These are phyloP conservation scores for Drosophila pseudoobscura DNA, from an alignment of 1,140 invertebrate species.

Conservation along the genomic window DNA sequence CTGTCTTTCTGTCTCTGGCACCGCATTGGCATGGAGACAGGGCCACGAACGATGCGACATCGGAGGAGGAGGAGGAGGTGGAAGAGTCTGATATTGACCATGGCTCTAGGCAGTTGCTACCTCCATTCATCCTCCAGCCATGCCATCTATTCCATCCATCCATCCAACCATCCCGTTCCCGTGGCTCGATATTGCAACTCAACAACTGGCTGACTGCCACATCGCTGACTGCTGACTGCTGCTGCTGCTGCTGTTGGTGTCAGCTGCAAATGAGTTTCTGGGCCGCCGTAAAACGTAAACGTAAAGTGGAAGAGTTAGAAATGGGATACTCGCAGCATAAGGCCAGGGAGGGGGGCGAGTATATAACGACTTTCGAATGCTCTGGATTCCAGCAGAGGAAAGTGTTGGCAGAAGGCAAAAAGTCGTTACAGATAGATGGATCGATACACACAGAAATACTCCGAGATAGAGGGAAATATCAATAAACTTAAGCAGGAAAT, in stretches of 20 bases:
- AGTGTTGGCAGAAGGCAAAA: too few relatives aligned
- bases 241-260: slow-evolving; percentile 45
- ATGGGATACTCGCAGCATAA: too few relatives aligned
- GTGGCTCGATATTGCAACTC: slow-evolving; percentile 20
- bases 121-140: slow-evolving; percentile 3
- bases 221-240: too few relatives aligned
- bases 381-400: neutral
- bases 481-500: too few relatives aligned
- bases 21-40: neutral
- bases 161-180: slow-evolving; percentile 2
- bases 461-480: too few relatives aligned
- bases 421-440: too few relatives aligned
- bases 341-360: too few relatives aligned
- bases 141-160: neutral
- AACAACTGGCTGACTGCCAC: slow-evolving; percentile 38
- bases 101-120: slow-evolving; percentile 19
- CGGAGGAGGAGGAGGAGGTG: slow-evolving; percentile 1
- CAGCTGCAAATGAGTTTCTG: slow-evolving; percentile 73
- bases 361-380: slow-evolving; percentile 20
- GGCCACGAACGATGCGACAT: slow-evolving; percentile 1
- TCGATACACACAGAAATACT: too few relatives aligned
- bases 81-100: slow-evolving; percentile 39
- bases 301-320: slow-evolving; percentile 30
- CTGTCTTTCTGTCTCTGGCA: slow-evolving; percentile 7
- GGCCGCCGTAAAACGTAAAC: slow-evolving; percentile 17